phyloP scores from a whole-genome alignment of 2,113 vertebrate species.

The Cavia porcellus region DNA sequence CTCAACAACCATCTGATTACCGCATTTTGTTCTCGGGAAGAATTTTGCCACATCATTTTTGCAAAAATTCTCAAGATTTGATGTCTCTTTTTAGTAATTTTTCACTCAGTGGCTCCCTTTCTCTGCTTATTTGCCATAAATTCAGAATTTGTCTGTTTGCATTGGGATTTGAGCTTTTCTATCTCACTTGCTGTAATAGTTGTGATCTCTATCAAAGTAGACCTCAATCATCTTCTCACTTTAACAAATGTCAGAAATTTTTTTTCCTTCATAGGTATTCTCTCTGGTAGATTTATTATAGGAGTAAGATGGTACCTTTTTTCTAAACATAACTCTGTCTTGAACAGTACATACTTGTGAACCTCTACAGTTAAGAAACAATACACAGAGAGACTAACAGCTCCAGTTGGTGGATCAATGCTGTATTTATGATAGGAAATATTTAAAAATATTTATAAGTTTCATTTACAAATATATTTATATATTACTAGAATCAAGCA shows the following conservation, averaged over 20 bases:
- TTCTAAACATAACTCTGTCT: slow-evolving; percentile 1
- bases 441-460: background rate
- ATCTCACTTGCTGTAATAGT: background rate
- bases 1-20: background rate
- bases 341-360: background rate
- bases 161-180: background rate
- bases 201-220: background rate
- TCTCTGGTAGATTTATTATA: background rate
- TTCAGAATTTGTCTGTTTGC: background rate
- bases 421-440: background rate
- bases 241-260: background rate
- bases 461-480: background rate
- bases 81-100: background rate
- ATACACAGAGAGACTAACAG: background rate
- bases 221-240: background rate
- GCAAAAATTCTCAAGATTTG: background rate
- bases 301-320: background rate
- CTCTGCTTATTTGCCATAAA: background rate
- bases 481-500: background rate
- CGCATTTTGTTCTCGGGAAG: background rate
- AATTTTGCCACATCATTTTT: background rate
- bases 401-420: background rate
- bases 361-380: background rate
- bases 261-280: background rate
- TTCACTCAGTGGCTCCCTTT: background rate